A percentile compares a stretch with the other conserved stretches of the same genome.
Conservation (phyloP, 1,140 invertebrate genomes). For the Scaptomyza graminum region DNA sequence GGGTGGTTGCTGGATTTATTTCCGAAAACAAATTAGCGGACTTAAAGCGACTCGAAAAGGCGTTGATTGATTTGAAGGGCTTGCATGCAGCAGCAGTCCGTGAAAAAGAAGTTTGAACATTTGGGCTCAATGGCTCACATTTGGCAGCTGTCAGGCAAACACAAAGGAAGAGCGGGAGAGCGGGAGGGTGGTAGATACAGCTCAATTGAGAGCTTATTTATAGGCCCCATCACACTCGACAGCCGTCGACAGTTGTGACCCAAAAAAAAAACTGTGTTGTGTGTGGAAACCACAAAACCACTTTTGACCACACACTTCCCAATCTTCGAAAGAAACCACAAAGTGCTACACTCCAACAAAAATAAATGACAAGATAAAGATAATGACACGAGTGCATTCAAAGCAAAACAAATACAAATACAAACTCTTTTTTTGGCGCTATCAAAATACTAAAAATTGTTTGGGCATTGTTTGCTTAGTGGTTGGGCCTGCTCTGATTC, state of each 20-base stretch:
- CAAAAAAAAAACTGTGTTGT: slow-evolving; percentile 30
- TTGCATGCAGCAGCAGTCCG: slow-evolving; percentile 4
- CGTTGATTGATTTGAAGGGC: slow-evolving; percentile 75
- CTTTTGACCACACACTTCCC: slow-evolving; percentile 39
- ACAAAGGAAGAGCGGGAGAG: not conserved
- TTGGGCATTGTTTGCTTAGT: slow-evolving; percentile 28
- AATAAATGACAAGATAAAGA: slow-evolving; percentile 22
- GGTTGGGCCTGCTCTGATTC: slow-evolving; percentile 37
- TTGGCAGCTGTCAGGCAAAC: slow-evolving; percentile 46
- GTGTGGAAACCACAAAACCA: slow-evolving; percentile 27
- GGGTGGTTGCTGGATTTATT: not conserved
- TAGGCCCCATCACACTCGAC: slow-evolving; percentile 29
- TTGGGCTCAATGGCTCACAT: slow-evolving; percentile 39
- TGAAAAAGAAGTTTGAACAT: slow-evolving; percentile 16
- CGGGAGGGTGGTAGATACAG: slow-evolving; percentile 3
- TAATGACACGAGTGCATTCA: slow-evolving; percentile 42
- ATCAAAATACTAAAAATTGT: slow-evolving; percentile 25
- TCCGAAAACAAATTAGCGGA: slow-evolving; percentile 61
- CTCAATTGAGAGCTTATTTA: slow-evolving; percentile 54
- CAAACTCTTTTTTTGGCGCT: slow-evolving; percentile 33
- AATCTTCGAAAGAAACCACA: slow-evolving; percentile 42
- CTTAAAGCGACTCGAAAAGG: slow-evolving; percentile 52
- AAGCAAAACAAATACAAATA: slow-evolving; percentile 5
- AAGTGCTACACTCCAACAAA: slow-evolving; percentile 20
- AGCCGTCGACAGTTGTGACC: slow-evolving; percentile 49